Evolutionary conservation across 2,888 invertebrate species (phyloP).

Genomic region (Schizotus pectinicornis): DNA sequence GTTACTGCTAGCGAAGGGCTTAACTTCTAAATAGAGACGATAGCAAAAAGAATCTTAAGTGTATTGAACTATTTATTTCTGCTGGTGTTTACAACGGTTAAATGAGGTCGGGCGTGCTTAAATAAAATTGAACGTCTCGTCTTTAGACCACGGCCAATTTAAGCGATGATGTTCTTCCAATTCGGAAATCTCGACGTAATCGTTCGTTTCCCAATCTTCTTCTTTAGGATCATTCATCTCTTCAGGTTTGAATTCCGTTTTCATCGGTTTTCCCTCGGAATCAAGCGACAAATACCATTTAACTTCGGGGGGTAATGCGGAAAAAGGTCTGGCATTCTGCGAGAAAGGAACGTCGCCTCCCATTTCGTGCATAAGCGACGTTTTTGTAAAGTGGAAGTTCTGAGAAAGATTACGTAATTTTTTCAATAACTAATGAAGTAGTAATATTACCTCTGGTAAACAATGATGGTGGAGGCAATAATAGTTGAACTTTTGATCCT

Average conservation of each 20-base stretch:
- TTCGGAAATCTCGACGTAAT: constrained; percentile 68
- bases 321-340: constrained; percentile 68
- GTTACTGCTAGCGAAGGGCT: not conserved
- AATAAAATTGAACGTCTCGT: not conserved
- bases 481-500: constrained; percentile 68
- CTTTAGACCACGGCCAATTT: not conserved
- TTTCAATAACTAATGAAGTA: not conserved
- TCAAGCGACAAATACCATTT: constrained; percentile 68
- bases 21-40: not conserved
- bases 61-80: not conserved
- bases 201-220: constrained; percentile 70
- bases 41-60: not conserved
- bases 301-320: constrained; percentile 60
- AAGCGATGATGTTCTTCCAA: constrained; percentile 25
- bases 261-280: constrained; percentile 66
- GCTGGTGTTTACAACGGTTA: not conserved
- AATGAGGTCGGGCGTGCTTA: not conserved
- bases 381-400: constrained; percentile 68
- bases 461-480: constrained; percentile 79
- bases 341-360: constrained; percentile 66
- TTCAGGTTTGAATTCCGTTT: constrained; percentile 64
- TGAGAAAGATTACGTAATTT: constrained; percentile 45
- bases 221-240: constrained; percentile 62
- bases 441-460: constrained; percentile 66
- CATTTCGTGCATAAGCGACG: constrained; percentile 56